These are phyloP conservation scores for Myiopsitta monachus DNA, from an alignment of 2,113 vertebrate genomes.

Conservation along the genomic window DNA sequence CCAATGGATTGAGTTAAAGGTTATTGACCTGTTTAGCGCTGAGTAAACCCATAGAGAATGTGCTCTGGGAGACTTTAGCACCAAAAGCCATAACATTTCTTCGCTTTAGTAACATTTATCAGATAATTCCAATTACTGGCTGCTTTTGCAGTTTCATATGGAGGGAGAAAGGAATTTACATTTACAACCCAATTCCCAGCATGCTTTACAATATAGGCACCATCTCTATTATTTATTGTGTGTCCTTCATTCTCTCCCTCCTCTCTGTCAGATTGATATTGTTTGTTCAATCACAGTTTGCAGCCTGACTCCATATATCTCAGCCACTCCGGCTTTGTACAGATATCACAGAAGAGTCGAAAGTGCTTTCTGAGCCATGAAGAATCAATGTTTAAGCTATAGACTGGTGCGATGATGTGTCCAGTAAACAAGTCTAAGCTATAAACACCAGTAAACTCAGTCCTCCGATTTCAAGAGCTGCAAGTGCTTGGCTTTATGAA, in stretches of 20 bases:
- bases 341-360: conserved; percentile 24
- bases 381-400: neutral
- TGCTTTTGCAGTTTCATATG: neutral
- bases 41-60: conserved; percentile 1
- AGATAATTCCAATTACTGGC: conserved; percentile 44
- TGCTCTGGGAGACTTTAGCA: neutral
- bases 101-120: conserved; percentile 1
- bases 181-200: conserved; percentile 16
- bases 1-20: neutral
- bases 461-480: neutral
- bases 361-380: neutral
- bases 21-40: conserved; percentile 17
- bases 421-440: conserved; percentile 17
- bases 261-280: neutral
- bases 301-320: neutral
- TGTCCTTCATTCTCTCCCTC: neutral
- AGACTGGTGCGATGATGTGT: neutral
- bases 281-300: neutral
- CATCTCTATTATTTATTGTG: neutral
- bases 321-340: neutral
- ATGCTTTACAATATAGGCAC: neutral
- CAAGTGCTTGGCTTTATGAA: neutral
- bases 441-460: neutral
- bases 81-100: neutral
- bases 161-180: conserved; percentile 11